Base-by-base conservation (phyloP, 2,113 vertebrate species). In the Oryzias curvinotus region DNA sequence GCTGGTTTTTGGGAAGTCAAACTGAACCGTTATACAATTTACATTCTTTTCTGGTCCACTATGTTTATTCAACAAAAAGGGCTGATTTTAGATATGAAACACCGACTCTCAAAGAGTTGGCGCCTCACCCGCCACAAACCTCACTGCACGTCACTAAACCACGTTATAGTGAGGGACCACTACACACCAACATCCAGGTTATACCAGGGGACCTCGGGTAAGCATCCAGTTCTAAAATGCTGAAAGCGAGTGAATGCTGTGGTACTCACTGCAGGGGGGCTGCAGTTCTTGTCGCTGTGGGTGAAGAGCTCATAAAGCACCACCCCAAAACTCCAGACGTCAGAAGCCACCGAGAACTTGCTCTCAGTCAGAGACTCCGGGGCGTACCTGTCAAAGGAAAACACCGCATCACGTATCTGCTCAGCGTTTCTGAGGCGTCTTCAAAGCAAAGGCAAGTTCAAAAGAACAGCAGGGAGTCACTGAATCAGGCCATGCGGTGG, bases 231-330 rank as follows among this genome's bases (percentile, higher is more conserved):
- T 36, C 30, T 10, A 36, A 36, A 36, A 7, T 36, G 30, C 7
- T 10, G 30, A 8, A 2, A 36, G 36, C 12, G 36, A 36, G 8
- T 36, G 26, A 28, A 36, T 18, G 45, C 25, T 41, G n/a, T 14
- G 5, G 5, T 25, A 93, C 96, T 93, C 76, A 99, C 97, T 81
- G 94, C 93, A 61, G 97, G 97, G 48, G 97, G 97, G 69, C 97
- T 98, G 89, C 95, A 95, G 86, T 91, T 95, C 80, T 98, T 99
- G 85, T 98, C 94, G 64, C 96, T 98, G 68, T 94, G 96, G 0
- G 96, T 98, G 88, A 97, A 98, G 58, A 99, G 96, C 75, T 99
- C 97, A 73, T 99, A 99, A 0, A 98, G 88, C 65, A 99, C 96
- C 15, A 99, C 96, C 59, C 97, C 97, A 77, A 98, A 98, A 69